Percentiles rank a stretch among this genome's conserved stretches.
Conservation (phyloP, 2,797 vertebrate genomes). For the Rhynchotus rufescens region DNA sequence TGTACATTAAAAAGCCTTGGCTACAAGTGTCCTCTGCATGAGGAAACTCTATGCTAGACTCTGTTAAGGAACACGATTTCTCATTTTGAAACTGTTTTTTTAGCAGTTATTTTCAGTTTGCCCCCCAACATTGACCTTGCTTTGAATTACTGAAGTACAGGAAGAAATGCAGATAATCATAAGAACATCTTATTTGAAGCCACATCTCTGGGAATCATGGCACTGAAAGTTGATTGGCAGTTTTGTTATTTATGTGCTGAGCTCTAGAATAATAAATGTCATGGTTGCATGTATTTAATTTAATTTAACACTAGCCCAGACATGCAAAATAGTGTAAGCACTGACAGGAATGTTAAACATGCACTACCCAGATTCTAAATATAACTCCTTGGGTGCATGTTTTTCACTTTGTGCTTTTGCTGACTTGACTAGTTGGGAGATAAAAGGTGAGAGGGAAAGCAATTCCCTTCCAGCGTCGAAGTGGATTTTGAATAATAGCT, state of each 20-base stretch:
- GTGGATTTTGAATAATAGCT: conserved; percentile 43
- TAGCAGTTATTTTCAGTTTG: conserved; percentile 17
- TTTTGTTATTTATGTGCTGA: conserved; percentile 48
- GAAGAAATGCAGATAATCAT: conserved; percentile 38
- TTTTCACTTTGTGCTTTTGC: conserved; percentile 65
- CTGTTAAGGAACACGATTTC: background rate
- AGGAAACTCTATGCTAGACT: background rate
- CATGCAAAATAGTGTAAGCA: conserved; percentile 72
- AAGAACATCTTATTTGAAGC: conserved; percentile 38
- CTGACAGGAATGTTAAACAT: conserved; percentile 74
- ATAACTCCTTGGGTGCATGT: conserved; percentile 63
- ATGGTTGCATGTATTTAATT: conserved; percentile 71
- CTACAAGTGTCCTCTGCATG: background rate
- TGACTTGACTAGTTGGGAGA: conserved; percentile 69
- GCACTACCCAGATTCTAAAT: conserved; percentile 69
- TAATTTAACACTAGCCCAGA: conserved; percentile 74
- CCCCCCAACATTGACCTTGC: background rate
- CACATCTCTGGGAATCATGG: conserved; percentile 24
- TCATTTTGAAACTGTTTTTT: background rate
- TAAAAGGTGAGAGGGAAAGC: conserved; percentile 48
- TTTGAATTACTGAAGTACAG: conserved; percentile 38
- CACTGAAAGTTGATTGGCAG: conserved; percentile 42
- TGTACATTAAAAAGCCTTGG: background rate
- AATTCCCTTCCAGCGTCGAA: conserved; percentile 29
- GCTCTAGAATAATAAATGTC: conserved; percentile 65